These are phyloP conservation scores for Protodeltote pygarga DNA, from an alignment of 2,888 invertebrate species.

Conservation along the genomic window DNA sequence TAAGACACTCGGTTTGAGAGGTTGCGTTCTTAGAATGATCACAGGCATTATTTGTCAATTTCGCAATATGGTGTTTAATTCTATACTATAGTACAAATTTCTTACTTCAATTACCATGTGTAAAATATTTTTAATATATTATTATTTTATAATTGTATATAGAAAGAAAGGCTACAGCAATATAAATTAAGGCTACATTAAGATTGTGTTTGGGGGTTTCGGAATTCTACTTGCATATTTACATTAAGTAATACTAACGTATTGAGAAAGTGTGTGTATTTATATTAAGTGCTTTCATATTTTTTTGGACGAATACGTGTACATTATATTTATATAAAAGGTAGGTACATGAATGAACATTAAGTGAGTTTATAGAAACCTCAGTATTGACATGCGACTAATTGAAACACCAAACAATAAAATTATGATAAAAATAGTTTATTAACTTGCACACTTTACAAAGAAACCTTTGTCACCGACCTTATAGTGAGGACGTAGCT, in stretches of 20 bases:
- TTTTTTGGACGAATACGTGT: too few relatives aligned
- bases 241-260: not conserved
- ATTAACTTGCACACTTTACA: slow-evolving; percentile 37
- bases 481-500: slow-evolving; percentile 12
- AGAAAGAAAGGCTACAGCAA: too few relatives aligned
- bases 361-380: not conserved
- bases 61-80: not conserved
- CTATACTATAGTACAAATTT: too few relatives aligned
- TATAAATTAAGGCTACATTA: too few relatives aligned
- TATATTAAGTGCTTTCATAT: too few relatives aligned
- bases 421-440: slow-evolving; percentile 24
- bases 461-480: slow-evolving; percentile 26
- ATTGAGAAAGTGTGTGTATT: too few relatives aligned
- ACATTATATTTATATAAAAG: too few relatives aligned
- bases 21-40: not conserved
- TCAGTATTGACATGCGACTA: slow-evolving; percentile 3
- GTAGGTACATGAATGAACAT: too few relatives aligned
- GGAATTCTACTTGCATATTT: not conserved
- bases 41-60: not conserved
- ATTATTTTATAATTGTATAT: too few relatives aligned
- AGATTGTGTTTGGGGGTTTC: too few relatives aligned
- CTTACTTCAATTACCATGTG: too few relatives aligned
- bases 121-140: too few relatives aligned
- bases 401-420: slow-evolving; percentile 22
- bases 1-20: not conserved